These are phyloP conservation scores for Pyralis farinalis DNA, from an alignment of 2,888 invertebrate genomes.

Conservation along the genomic window DNA sequence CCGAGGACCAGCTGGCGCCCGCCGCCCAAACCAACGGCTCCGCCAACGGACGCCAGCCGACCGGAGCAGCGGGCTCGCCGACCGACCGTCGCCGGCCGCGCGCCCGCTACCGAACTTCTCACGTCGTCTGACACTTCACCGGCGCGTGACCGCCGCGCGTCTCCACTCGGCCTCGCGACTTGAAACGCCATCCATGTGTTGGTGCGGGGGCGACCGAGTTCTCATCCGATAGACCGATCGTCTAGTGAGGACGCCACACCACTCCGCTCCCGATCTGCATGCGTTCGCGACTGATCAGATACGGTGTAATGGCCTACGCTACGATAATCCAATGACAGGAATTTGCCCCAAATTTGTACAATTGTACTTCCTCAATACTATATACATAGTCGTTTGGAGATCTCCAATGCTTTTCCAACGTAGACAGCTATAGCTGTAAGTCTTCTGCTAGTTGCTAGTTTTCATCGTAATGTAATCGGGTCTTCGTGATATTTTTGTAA, in stretches of 20 bases:
- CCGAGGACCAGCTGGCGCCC: conserved; percentile 28
- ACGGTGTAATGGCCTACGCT: no score
- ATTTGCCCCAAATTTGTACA: conserved; percentile 5
- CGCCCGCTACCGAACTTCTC: conserved; percentile 31
- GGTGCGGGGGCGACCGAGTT: neutral
- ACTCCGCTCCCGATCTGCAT: no score
- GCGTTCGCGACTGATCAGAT: no score
- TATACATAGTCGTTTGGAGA: no score
- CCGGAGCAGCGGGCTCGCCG: conserved; percentile 13
- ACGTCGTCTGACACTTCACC: conserved; percentile 43
- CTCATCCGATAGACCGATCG: no score
- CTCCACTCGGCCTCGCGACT: neutral
- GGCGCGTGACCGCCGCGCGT: conserved; percentile 20
- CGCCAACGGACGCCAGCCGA: conserved; percentile 16
- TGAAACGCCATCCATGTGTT: no score
- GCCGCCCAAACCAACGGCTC: conserved; percentile 15
- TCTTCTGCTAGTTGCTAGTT: conserved; percentile 3
- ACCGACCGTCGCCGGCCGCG: conserved; percentile 13
- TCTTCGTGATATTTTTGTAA: conserved; percentile 1
- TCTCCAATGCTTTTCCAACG: no score
- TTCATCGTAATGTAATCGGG: neutral
- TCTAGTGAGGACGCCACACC: no score
- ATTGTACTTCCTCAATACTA: conserved; percentile 4
- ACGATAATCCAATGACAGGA: conserved; percentile 5
- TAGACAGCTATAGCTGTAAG: neutral